These are phyloP conservation scores for Entomobrya proxima DNA, from an alignment of 2,888 invertebrate species.

Conservation along the genomic window DNA sequence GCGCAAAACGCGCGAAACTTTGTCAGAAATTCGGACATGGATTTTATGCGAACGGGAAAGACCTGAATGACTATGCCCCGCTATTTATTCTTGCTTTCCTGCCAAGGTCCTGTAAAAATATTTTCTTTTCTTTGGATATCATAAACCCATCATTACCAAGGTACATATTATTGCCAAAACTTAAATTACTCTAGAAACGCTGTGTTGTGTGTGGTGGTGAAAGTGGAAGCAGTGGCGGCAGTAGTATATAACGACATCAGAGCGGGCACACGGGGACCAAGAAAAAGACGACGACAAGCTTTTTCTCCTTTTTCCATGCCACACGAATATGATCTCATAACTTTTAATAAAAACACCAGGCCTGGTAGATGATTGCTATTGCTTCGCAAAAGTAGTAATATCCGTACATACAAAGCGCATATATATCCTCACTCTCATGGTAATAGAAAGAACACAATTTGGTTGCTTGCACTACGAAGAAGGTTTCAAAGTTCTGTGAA, in stretches of 20 bases:
- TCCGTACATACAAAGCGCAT: neutral
- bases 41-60: slow-evolving; percentile 17
- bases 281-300: slow-evolving; percentile 18
- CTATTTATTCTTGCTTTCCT: neutral
- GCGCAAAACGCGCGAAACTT: no score
- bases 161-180: slow-evolving; percentile 44
- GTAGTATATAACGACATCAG: slow-evolving; percentile 19
- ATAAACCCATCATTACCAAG: slow-evolving; percentile 64
- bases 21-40: slow-evolving; percentile 1
- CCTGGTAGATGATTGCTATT: slow-evolving; percentile 30
- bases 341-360: slow-evolving; percentile 62
- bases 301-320: slow-evolving; percentile 8
- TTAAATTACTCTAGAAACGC: slow-evolving; percentile 22
- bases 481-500: slow-evolving; percentile 41
- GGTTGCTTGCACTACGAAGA: neutral
- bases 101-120: slow-evolving; percentile 54
- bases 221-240: neutral
- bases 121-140: slow-evolving; percentile 55
- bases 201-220: neutral
- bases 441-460: no score
- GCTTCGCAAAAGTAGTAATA: neutral
- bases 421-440: no score
- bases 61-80: neutral
- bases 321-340: slow-evolving; percentile 59
- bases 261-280: neutral